phyloP scores from a whole-genome alignment of 2,888 invertebrate genomes.

The Rotaria sp. region DNA sequence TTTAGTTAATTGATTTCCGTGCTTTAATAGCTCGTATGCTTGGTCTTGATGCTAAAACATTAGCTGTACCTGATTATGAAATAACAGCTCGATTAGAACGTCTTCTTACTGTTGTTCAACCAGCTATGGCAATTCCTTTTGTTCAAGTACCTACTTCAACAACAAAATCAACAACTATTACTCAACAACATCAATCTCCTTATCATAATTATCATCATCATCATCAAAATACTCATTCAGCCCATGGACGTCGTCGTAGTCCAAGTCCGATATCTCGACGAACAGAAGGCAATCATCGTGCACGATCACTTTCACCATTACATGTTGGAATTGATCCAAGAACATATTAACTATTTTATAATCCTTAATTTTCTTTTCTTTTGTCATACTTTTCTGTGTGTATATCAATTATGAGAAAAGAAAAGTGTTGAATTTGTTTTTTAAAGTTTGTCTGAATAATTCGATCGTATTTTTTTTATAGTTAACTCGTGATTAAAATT shows the following conservation, averaged over 20 bases:
- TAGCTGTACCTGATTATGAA: constrained; percentile 56
- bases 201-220: constrained; percentile 30
- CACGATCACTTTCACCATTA: constrained; percentile 4
- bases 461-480: too few species aligned
- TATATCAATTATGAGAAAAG: background rate
- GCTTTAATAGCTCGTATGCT: constrained; percentile 54
- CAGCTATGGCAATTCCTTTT: constrained; percentile 15
- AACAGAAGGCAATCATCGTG: background rate
- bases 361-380: background rate
- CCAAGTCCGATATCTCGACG: constrained; percentile 23
- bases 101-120: constrained; percentile 35
- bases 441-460: too few species aligned
- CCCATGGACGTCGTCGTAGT: constrained; percentile 33
- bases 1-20: constrained; percentile 55
- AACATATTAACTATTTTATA: background rate
- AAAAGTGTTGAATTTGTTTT: background rate
- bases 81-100: constrained; percentile 50
- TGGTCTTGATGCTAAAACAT: constrained; percentile 52
- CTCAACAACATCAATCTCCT: background rate
- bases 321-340: background rate
- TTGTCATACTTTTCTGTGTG: background rate
- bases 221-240: constrained; percentile 4
- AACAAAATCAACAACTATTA: background rate
- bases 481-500: too few species aligned
- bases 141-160: background rate